Conservation (phyloP, 2,888 invertebrate species). For the Tenthredo distinguenda region DNA sequence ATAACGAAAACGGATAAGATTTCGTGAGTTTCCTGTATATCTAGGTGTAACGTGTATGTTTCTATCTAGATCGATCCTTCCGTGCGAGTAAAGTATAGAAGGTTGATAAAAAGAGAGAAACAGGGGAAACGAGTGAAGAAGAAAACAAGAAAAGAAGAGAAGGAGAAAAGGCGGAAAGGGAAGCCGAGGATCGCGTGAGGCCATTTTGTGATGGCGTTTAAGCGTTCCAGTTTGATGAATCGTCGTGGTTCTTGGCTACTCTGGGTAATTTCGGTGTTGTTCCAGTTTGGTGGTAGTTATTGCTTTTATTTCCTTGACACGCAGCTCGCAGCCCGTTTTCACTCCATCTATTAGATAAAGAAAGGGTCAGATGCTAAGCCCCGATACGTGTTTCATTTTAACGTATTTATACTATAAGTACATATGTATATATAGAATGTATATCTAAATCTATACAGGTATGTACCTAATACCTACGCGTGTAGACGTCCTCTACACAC, state of each 20-base stretch:
- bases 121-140: background rate
- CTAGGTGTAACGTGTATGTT: background rate
- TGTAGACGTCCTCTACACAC: background rate
- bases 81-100: constrained; percentile 5
- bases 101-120: background rate
- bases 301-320: constrained; percentile 49
- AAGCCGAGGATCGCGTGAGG: constrained; percentile 41
- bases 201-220: constrained; percentile 50
- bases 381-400: constrained; percentile 26
- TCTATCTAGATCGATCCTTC: background rate
- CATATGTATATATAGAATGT: background rate
- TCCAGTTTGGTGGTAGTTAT: constrained; percentile 49
- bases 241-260: constrained; percentile 40
- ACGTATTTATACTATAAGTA: background rate
- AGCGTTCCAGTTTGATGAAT: constrained; percentile 50
- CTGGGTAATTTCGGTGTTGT: constrained; percentile 44
- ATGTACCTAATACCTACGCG: background rate
- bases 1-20: background rate
- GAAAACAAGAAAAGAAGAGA: background rate
- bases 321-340: constrained; percentile 15
- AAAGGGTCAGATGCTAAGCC: constrained; percentile 10
- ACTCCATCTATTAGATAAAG: background rate
- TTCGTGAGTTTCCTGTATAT: constrained; percentile 1
- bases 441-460: background rate
- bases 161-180: background rate